phyloP scores from a whole-genome alignment of 23 tunicate species.

The Styela plicata region DNA sequence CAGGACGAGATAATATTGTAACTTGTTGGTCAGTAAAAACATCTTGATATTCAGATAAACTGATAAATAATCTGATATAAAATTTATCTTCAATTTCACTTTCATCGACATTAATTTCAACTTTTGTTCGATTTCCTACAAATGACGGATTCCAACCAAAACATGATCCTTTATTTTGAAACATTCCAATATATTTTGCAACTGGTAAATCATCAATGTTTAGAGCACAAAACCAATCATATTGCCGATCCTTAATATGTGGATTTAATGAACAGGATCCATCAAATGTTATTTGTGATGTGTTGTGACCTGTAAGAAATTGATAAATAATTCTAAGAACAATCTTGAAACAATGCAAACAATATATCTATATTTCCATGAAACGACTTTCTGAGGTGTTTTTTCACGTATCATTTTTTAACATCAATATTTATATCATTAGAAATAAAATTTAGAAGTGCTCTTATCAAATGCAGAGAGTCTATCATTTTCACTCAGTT shows the following conservation, averaged over 20 bases:
- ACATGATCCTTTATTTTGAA: constrained; percentile 4
- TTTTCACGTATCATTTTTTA: no score
- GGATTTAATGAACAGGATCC: constrained; percentile 9
- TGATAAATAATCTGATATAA: neutral
- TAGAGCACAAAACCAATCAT: constrained; percentile 11
- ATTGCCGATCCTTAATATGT: neutral
- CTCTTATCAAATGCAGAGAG: no score
- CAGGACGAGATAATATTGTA: neutral
- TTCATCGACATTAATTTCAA: neutral
- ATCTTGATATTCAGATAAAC: neutral
- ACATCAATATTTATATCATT: no score
- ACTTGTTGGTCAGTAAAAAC: neutral
- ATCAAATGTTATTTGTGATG: constrained; percentile 3
- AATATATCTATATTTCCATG: no score
- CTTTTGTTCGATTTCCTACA: neutral
- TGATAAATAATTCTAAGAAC: neutral
- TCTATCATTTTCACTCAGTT: no score
- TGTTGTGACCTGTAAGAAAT: neutral
- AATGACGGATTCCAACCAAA: constrained; percentile 14
- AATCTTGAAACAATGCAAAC: neutral
- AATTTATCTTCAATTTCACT: neutral
- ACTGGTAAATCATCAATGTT: neutral
- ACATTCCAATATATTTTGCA: neutral
- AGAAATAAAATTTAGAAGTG: no score
- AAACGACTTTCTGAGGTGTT: no score